Evolutionary conservation across 2,888 invertebrate species (phyloP), one percentile per base, ranked within the genome.

Genomic region (Caenorhabditis parvicauda): DNA sequence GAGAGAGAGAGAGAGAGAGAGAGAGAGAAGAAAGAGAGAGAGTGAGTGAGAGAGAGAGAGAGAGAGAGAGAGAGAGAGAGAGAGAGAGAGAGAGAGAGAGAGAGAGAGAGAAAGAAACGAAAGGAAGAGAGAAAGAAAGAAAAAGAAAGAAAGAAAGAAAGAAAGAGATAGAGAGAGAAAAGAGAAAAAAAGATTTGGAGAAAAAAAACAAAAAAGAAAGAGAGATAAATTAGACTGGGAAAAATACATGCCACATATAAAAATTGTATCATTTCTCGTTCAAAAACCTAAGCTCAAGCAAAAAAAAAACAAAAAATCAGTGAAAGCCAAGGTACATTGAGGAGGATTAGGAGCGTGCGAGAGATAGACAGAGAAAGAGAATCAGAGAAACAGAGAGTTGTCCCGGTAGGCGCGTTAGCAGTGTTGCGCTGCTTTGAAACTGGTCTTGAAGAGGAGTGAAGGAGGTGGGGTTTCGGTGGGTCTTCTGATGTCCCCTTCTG

Each of bases 61-160:
- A 39, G 25, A 41, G 35, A 24, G 53, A 38, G 24, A 45, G 25
- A 29, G 22, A 37, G 21, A 45, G 46, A 28, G 41, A 43, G 54
- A 54, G 12, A 19, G 29, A 35, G 39, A 35, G 28, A 39, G 43
- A 43, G 45, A 21, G 29, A 29, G 42, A 46, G 54, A 41, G 44
- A 39, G 24, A 19, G 35, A 42, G 46, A 39, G 35, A 42, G 42
- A 14, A 22, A 42, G 29, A 32, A 21, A 22, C 25, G n/a, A 42
- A 27, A 14, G 41, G 37, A 48, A 27, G 43, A 38, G 32, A 42
- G 27, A 22, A 52, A 32, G 43, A 7, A n/a, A 46, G 32, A 49
- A 28, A n/a, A 51, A 57, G 51, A 51, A 47, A 57, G 52, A 47
- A 46, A 52, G 52, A 57, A 57, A 56, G 17, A 3, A 7, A n/a